A percentile compares a stretch with the other conserved stretches of the same genome.
Conservation (phyloP, 2,113 vertebrate species). For the Ranitomeya imitator region DNA sequence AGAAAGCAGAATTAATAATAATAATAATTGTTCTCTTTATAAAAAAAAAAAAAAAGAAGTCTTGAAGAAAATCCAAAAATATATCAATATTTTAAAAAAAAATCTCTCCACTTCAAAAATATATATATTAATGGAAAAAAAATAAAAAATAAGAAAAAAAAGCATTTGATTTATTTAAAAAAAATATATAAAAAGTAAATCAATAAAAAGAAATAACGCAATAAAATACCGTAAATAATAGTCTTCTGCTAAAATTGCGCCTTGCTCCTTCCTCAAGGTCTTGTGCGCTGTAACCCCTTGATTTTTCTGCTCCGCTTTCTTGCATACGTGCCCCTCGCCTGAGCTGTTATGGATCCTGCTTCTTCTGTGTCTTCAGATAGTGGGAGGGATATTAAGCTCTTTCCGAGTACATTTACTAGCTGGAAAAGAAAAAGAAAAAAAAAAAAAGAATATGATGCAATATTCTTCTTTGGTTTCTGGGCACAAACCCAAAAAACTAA, state of each 20-base stretch:
- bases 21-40: no score
- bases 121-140: neutral
- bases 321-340: slow-evolving; percentile 36
- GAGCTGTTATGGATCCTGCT: slow-evolving; percentile 51
- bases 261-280: neutral
- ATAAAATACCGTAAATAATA: neutral
- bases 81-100: neutral
- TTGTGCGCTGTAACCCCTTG: neutral
- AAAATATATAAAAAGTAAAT: no score
- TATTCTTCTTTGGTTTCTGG: neutral
- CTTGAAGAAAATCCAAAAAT: neutral
- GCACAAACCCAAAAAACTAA: neutral
- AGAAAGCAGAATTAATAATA: neutral
- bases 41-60: no score
- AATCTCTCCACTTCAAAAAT: neutral
- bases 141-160: neutral
- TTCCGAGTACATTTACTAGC: neutral
- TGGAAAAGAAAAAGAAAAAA: neutral
- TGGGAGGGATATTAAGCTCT: slow-evolving; percentile 11
- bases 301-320: slow-evolving; percentile 1
- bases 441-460: slow-evolving; percentile 23
- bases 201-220: no score
- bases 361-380: slow-evolving; percentile 20
- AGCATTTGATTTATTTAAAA: no score
- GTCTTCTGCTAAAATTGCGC: neutral